A percentile compares a stretch with the other conserved stretches of the same genome.
These are phyloP conservation scores for Podarcis cretensis DNA, from an alignment of 2,113 vertebrate species.

Conservation along the genomic window DNA sequence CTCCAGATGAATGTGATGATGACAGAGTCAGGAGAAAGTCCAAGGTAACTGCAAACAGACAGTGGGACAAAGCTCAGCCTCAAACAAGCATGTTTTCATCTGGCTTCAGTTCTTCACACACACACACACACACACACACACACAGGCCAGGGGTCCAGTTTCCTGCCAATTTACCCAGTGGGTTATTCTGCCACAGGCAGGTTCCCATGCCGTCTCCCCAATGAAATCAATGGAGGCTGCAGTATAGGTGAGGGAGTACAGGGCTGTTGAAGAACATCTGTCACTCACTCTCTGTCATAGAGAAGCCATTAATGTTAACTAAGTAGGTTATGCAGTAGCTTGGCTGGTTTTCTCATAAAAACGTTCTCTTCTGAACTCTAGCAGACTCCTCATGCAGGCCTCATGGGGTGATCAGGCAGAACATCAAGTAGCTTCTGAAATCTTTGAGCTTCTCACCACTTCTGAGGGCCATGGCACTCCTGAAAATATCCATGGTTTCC, in stretches of 20 bases:
- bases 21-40: constrained; percentile 59
- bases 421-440: no score
- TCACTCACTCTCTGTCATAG: not conserved
- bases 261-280: not conserved
- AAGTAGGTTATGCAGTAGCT: not conserved
- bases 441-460: no score
- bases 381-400: no score
- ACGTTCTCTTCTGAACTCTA: no score
- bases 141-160: not conserved
- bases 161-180: not conserved
- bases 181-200: not conserved
- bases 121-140: not conserved
- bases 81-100: not conserved
- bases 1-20: constrained; percentile 47
- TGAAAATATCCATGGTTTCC: no score
- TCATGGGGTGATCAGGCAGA: no score
- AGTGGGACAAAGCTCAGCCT: constrained; percentile 21
- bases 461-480: no score
- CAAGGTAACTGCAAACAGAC: constrained; percentile 2
- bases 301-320: not conserved
- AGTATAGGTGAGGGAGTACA: not conserved
- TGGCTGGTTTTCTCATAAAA: not conserved
- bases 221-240: not conserved
- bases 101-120: not conserved
- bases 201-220: not conserved